Evolutionary conservation across 2,797 vertebrate species (phyloP), one percentile per base, ranked within the genome.

Genomic region (Myiothlypis coronata): DNA sequence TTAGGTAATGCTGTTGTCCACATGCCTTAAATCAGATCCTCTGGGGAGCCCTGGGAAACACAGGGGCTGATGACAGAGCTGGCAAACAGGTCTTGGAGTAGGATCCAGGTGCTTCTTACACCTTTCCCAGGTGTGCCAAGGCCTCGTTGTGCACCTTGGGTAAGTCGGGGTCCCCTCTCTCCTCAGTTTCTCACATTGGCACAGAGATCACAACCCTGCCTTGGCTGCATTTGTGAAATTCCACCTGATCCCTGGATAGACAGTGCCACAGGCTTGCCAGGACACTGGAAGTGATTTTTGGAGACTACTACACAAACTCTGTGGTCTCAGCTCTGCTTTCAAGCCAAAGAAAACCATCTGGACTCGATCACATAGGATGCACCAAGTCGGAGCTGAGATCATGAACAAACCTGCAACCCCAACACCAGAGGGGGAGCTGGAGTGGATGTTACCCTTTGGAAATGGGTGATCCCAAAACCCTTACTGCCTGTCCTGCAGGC

Each of bases 401-500:
- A 0, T 7, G 11, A 61, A 24, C 11, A 80, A 74, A 83, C n/a
- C 53, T 60, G 37, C 0, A 1, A 20, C 14, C 18, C 21, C 23
- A 15, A 0, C 3, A 1, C 14, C 39, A 56, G 68, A 15, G 41
- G 0, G 0, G 1, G 67, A 69, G 75, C 39, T 4, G 27, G 46
- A 4, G 10, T 43, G 46, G 75, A 35, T 21, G 27, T 46, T 24
- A 32, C n/a, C 60, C 28, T 67, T 50, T 0, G 0, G 30, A 49
- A 23, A 14, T 1, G 35, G 74, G 12, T 0, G 11, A 77, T 14
- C 68, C 76, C 27, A 52, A 56, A 60, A 52, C 18, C 19, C 16
- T 70, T 2, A 0, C 56, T 60, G 75, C 22, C 17, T 50, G 39
- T 71, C 18, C 41, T 43, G 19, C 70, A 18, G 83, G 37, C 37